phyloP scores from a whole-genome alignment of 1,140 invertebrate genomes.

The Dysdera silvatica region DNA sequence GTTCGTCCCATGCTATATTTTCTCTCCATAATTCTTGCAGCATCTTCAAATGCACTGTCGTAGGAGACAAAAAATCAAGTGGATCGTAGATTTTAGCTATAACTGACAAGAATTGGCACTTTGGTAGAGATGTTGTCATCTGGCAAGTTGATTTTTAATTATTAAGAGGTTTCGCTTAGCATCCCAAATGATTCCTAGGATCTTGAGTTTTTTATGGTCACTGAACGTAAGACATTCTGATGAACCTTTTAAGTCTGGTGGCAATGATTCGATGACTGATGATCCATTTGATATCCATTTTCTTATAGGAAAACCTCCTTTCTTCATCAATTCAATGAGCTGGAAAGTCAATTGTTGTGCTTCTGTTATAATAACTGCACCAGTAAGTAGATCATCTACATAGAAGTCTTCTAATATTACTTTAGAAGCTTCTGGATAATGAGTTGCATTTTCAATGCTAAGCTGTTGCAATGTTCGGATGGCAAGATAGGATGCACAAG shows the following conservation, averaged over 20 bases:
- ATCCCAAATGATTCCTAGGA: slow-evolving; percentile 28
- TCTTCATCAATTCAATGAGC: slow-evolving; percentile 25
- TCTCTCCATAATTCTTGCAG: not conserved
- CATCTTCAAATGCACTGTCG: slow-evolving; percentile 39
- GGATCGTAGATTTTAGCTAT: slow-evolving; percentile 45
- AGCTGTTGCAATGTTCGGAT: slow-evolving; percentile 36
- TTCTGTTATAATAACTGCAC: slow-evolving; percentile 25
- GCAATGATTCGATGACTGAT: slow-evolving; percentile 1
- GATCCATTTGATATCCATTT: slow-evolving; percentile 42
- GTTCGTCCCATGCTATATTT: slow-evolving; percentile 3
- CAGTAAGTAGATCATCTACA: slow-evolving; percentile 37
- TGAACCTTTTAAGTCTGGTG: not conserved
- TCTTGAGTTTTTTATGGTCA: slow-evolving; percentile 12
- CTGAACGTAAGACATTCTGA: not conserved
- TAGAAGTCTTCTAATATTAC: slow-evolving; percentile 33
- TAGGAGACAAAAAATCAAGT: slow-evolving; percentile 43
- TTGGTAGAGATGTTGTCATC: not conserved
- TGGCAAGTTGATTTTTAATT: not conserved
- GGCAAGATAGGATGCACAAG: slow-evolving; percentile 38
- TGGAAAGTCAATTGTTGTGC: slow-evolving; percentile 27
- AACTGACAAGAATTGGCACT: slow-evolving; percentile 34
- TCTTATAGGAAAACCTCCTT: slow-evolving; percentile 39
- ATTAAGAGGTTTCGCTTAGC: slow-evolving; percentile 13
- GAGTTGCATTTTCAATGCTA: slow-evolving; percentile 30
- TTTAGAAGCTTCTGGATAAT: slow-evolving; percentile 28